Conservation (phyloP, 1,140 invertebrate species). For the Polypedilum pembai region DNA sequence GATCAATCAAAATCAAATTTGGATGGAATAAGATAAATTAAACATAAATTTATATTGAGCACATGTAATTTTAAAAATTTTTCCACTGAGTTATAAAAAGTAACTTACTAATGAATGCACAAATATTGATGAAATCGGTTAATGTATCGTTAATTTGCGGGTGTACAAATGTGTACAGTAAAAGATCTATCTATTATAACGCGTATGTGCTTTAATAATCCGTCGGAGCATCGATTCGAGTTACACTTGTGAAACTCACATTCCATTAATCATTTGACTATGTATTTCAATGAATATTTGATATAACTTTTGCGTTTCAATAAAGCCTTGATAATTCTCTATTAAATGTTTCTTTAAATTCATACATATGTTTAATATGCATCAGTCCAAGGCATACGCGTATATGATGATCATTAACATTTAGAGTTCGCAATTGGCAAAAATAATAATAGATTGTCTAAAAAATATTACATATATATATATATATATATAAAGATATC, state of each 20-base stretch:
- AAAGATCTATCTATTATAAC: neutral
- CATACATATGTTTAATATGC: neutral
- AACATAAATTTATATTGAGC: too few relatives aligned
- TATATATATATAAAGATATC: too few relatives aligned
- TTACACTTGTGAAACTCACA: too few relatives aligned
- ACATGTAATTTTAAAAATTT: too few relatives aligned
- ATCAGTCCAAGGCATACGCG: constrained; percentile 1
- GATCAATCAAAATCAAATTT: too few relatives aligned
- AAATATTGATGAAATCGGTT: constrained; percentile 7
- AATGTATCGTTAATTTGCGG: neutral
- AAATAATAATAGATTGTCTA: neutral
- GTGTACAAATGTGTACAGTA: neutral
- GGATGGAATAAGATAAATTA: too few relatives aligned
- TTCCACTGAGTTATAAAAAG: neutral
- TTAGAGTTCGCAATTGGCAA: neutral
- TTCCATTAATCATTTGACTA: too few relatives aligned
- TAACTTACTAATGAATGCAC: neutral
- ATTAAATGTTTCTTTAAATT: neutral
- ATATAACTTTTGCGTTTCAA: neutral
- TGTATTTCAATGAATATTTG: too few relatives aligned
- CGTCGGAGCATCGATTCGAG: too few relatives aligned
- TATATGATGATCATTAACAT: neutral
- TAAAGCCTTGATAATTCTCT: neutral
- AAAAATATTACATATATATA: too few relatives aligned
- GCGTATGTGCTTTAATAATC: too few relatives aligned